A percentile compares a stretch with the other conserved stretches of the same genome.
Evolutionary conservation across 2,113 vertebrate species (phyloP).

Genomic region (Aplodontia rufa): DNA sequence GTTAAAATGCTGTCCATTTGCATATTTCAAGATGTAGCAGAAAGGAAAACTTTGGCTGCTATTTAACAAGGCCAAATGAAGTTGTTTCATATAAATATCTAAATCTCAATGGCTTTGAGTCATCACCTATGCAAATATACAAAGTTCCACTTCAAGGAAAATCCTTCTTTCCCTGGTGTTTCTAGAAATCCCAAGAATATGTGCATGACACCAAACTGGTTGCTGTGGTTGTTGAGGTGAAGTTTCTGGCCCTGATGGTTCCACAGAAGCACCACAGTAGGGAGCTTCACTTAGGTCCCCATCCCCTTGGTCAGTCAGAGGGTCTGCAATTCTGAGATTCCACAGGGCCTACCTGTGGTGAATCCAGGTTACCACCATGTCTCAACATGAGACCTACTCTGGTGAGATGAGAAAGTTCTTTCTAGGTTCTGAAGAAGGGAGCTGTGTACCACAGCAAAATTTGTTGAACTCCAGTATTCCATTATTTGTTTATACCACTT

Average conservation of each 20-base stretch:
- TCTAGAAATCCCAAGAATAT: not conserved
- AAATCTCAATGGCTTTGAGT: not conserved
- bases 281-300: not conserved
- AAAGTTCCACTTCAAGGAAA: not conserved
- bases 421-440: not conserved
- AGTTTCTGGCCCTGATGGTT: no score
- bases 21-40: not conserved
- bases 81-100: not conserved
- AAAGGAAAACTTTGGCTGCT: not conserved
- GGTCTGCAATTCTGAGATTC: no score
- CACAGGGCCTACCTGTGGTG: not conserved
- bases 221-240: no score
- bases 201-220: no score
- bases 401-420: not conserved
- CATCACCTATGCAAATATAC: not conserved
- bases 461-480: not conserved
- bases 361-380: not conserved
- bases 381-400: not conserved
- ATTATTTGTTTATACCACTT: not conserved
- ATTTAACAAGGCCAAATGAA: not conserved
- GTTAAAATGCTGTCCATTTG: not conserved
- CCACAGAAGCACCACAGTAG: no score
- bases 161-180: not conserved
- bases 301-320: not conserved
- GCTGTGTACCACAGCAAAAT: not conserved